Evolutionary conservation across 2,113 vertebrate species (phyloP).

Genomic region (Tachysurus fulvidraco): DNA sequence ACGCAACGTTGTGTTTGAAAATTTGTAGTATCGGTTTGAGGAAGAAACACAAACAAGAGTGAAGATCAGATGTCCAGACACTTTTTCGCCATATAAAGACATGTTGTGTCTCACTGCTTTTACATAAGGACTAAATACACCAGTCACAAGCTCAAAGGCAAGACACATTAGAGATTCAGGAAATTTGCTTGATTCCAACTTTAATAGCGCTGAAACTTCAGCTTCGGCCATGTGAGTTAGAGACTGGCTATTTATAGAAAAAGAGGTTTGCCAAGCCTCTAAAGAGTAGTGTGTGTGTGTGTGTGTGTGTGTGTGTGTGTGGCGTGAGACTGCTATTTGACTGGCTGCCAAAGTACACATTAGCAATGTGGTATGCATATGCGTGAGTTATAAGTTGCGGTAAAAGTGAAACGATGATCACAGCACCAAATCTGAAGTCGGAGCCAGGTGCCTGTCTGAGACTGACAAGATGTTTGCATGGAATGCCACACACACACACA

Average conservation of each 20-base stretch:
- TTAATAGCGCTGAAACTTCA: not conserved
- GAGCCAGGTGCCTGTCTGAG: conserved; percentile 46
- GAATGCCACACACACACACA: conserved; percentile 32
- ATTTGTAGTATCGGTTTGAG: not conserved
- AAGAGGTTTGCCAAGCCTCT: not conserved
- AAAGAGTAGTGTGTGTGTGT: not conserved
- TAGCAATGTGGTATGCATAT: conserved; percentile 9
- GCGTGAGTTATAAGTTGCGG: conserved; percentile 44
- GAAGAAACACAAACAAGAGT: not conserved
- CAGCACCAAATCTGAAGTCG: conserved; percentile 43
- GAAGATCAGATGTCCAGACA: not conserved
- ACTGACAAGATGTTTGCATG: conserved; percentile 31
- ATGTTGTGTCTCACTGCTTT: not conserved
- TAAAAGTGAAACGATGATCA: conserved; percentile 55
- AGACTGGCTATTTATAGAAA: not conserved
- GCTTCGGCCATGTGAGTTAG: not conserved
- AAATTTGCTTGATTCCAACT: not conserved
- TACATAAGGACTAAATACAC: not conserved
- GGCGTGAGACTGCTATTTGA: conserved; percentile 46
- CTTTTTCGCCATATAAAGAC: not conserved
- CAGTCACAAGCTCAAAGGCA: not conserved
- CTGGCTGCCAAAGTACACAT: conserved; percentile 47
- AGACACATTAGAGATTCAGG: not conserved
- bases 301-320: conserved; percentile 32
- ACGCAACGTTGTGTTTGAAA: not conserved